Base-by-base conservation (phyloP, 2,888 invertebrate genomes). In the Erebia aethiops region DNA sequence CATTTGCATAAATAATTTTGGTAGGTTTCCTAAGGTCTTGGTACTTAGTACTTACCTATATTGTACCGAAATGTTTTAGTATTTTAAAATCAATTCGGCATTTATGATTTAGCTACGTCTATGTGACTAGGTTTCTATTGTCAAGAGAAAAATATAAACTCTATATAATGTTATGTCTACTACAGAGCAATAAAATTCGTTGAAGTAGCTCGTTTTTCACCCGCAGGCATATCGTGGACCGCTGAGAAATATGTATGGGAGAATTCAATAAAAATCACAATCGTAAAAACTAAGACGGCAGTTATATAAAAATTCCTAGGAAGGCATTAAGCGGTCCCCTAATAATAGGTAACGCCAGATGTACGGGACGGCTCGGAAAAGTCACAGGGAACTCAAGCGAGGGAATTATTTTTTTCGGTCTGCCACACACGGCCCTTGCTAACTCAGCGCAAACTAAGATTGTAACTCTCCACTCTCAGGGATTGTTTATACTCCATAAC, bases 321-420 rank as follows among this genome's bases (percentile, higher is more conserved):
- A 84, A 87, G 88, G 90, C 89, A 91, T 92, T 93, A 91, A 90
- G 83, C 88, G 86, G 90, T 87, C 91, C 92, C 92, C 91, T 89
- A 90, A 92, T 92, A 92, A 92, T 90, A 91, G 88, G 91, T 85
- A 86, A 88, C 91, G 92, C 91, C 93, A 92, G 92, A 92, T 93
- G 93, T 90, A 91, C 88, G 89, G 88, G 90, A 92, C 92, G 91
- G 88, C 85, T 86, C 89, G 90, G 91, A 91, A 92, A 92, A 92
- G 90, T 92, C 91, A 90, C 91, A 86, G 90, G 87, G 84, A 87
- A 89, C 87, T 91, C 91, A 88, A 91, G 90, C 92, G 92, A 84
- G 81, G 87, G 87, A 91, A 92, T 93, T 87, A 91, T 91, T 92
- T 92, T 91, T 92, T 91, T 92, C 92, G 92, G 92, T 92, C 92